Evolutionary conservation across 2,888 invertebrate genomes (phyloP).

Genomic region (Trachelus tabidus): DNA sequence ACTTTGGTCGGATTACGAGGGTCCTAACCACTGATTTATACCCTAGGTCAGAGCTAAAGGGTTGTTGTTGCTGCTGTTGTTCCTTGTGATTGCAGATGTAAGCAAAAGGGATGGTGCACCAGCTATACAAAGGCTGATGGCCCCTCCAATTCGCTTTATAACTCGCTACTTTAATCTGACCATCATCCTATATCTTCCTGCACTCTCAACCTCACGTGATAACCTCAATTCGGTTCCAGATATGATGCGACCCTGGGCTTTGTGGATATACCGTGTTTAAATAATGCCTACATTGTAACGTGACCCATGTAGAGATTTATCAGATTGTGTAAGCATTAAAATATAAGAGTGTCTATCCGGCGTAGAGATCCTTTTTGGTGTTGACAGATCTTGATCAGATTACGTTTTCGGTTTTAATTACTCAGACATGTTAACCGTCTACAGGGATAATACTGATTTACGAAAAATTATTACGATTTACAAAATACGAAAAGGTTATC

Average conservation of each 20-base stretch:
- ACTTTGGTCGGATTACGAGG: slow-evolving; percentile 2
- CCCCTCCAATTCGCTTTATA: neutral
- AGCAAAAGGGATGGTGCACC: neutral
- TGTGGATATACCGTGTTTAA: neutral
- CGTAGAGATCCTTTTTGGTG: neutral
- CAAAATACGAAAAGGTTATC: neutral
- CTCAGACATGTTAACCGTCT: neutral
- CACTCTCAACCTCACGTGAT: neutral
- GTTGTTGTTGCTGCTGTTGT: neutral
- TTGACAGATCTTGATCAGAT: neutral
- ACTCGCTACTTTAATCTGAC: neutral
- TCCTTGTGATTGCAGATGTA: neutral
- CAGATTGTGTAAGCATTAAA: neutral
- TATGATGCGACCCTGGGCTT: neutral
- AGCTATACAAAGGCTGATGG: neutral
- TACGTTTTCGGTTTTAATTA: neutral
- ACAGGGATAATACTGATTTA: neutral
- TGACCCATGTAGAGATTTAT: neutral
- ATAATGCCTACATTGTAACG: neutral
- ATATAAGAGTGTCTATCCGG: neutral
- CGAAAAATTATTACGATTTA: neutral
- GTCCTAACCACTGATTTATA: slow-evolving; percentile 4
- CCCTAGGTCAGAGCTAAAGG: neutral
- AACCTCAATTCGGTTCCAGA: neutral
- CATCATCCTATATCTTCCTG: neutral